These are phyloP conservation scores for Cerastoderma edule DNA, from an alignment of 2,888 invertebrate species.

Conservation along the genomic window DNA sequence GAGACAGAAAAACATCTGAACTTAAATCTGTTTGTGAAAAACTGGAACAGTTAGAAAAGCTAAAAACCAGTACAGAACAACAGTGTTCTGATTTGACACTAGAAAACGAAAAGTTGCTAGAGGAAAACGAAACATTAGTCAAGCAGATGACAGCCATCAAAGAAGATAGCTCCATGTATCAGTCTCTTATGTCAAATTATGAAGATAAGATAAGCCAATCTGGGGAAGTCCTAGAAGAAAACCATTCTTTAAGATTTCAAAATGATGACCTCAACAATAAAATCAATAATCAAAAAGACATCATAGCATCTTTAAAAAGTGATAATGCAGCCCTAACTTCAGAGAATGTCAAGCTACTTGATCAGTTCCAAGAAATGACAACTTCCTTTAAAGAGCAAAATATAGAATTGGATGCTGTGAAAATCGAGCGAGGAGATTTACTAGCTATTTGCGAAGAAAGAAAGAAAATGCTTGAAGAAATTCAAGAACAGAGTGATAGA, in stretches of 20 bases:
- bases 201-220: slow-evolving; percentile 51
- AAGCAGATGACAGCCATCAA: slow-evolving; percentile 46
- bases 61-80: background rate
- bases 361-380: slow-evolving; percentile 43
- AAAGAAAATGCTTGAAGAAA: slow-evolving; percentile 1
- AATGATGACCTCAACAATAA: slow-evolving; percentile 70
- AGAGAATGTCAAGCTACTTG: slow-evolving; percentile 59
- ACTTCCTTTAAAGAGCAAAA: slow-evolving; percentile 27
- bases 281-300: slow-evolving; percentile 67
- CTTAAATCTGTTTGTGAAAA: background rate
- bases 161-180: slow-evolving; percentile 49
- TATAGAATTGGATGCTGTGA: slow-evolving; percentile 31
- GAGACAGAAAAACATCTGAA: background rate
- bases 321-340: slow-evolving; percentile 48
- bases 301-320: slow-evolving; percentile 59
- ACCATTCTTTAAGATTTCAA: slow-evolving; percentile 54
- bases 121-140: slow-evolving; percentile 39
- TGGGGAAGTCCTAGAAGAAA: slow-evolving; percentile 52
- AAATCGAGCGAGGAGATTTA: slow-evolving; percentile 29
- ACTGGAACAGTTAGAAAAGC: slow-evolving; percentile 2
- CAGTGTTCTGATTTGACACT: slow-evolving; percentile 10
- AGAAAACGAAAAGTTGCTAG: slow-evolving; percentile 26
- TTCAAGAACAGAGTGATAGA: slow-evolving; percentile 17
- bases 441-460: slow-evolving; percentile 12
- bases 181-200: slow-evolving; percentile 56